Base-by-base conservation (phyloP, 2,888 invertebrate genomes). In the Torymus auratus region DNA sequence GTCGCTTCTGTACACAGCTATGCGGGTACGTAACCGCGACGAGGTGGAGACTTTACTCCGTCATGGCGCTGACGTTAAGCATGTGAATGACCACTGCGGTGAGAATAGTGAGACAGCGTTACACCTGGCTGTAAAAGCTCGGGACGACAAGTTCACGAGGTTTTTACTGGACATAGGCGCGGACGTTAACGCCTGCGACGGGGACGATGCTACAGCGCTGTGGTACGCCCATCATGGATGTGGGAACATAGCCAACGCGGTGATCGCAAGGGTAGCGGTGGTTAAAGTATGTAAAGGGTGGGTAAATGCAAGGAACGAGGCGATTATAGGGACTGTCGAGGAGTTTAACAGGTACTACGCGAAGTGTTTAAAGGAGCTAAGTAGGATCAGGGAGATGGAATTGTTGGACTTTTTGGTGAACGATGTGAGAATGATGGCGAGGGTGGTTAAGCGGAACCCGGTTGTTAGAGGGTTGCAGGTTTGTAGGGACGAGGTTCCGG, bases 1-100 rank as follows among this genome's bases (percentile, higher is more conserved):
- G 17, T 78, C 78, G 13, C 53, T 78, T 14, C 55, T 78, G 14
- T 78, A 53, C n/a, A 55, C 53, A 53, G 71, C 78, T 2, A 72
- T 72, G 67, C 53, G 41, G n/a, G 2, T 15, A 14, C 71, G 70
- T 5, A 53, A 71, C 14, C 53, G 60, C 14, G 14, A 60, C 3
- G 17, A 53, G 23, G 78, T 72, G 13, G 13, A 72, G 17, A 71
- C 15, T 5, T 71, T 78, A 23, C 65, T 78, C 52, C 58, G 28
- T 65, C 60, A 58, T 53, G 72, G 78, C 14, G 73, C 78, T 14
- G 3, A 73, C 13, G 5, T 5, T 2, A 20, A 62, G 7, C 11
- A 20, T 15, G 56, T 78, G 17, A 53, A 61, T 20, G 72, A 68
- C n/a, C 58, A n/a, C 7, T 67, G 41, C 4, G 14, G 2, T 20